These are phyloP conservation scores for Apostichopus parvimensis DNA, from an alignment of 35 echinoderm and acorn worm genomes.

Conservation along the genomic window DNA sequence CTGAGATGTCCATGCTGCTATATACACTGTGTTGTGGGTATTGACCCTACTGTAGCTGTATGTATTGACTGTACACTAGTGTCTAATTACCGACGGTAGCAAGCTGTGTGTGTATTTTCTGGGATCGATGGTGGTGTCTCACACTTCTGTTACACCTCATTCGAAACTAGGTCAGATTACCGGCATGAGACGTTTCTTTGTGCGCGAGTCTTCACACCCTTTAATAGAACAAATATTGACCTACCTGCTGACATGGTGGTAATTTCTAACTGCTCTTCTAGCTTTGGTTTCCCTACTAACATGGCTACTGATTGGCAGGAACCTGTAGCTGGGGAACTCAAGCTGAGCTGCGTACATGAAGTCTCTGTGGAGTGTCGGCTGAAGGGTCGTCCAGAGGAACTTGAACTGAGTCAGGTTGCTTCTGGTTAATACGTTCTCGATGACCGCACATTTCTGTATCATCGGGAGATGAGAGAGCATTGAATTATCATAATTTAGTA, in stretches of 20 bases:
- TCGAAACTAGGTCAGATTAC: no score
- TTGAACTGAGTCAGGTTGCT: slow-evolving; percentile 90
- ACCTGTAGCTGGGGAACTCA: slow-evolving; percentile 68
- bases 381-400: slow-evolving; percentile 88
- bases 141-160: no score
- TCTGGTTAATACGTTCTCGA: slow-evolving; percentile 76
- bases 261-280: slow-evolving; percentile 80
- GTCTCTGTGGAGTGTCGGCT: slow-evolving; percentile 89
- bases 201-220: no score
- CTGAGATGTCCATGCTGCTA: no score
- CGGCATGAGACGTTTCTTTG: no score
- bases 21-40: no score
- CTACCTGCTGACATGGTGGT: slow-evolving; percentile 83
- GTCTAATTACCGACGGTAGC: no score
- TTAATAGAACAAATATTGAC: background rate
- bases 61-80: no score
- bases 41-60: no score
- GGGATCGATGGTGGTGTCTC: no score
- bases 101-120: no score
- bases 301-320: slow-evolving; percentile 82
- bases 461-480: background rate
- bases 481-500: background rate
- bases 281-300: slow-evolving; percentile 69
- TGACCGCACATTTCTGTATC: slow-evolving; percentile 67
- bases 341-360: slow-evolving; percentile 96